Base-by-base conservation (phyloP, 1,140 invertebrate genomes). In the Tetranychus urticae region DNA sequence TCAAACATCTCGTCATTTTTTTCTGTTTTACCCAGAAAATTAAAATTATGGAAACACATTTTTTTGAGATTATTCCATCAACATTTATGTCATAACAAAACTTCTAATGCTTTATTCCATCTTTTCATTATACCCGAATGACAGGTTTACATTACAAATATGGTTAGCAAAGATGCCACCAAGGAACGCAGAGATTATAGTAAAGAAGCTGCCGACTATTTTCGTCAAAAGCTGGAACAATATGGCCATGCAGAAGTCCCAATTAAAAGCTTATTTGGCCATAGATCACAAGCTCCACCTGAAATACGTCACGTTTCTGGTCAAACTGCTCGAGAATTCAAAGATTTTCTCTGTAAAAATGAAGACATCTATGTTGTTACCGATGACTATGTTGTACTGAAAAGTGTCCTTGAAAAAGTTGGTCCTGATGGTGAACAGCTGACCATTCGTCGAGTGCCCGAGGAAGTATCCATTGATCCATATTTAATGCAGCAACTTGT, bases 261-360 rank as follows among this genome's bases (percentile, higher is more conserved):
- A 8, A 90, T 94, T 37, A 88, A 88, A 72, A 89, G 86, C 72
- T 77, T 94, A 48, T 75, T 93, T 23, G 90, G 90, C 0, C 90
- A 94, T 74, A 77, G 75, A 61, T 76, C 73, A 37, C 76, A 77
- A 69, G 90, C 91, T 12, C 88, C 88, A 39, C 88, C 88, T 7
- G 89, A 94, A 77, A 88, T 96, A 61, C 79, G 91, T 60, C 88
- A 94, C 70, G 89, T 96, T 65, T 93, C 89, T 45, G 81, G 81
- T 62, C 87, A 93, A 70, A 87, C 92, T 69, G 85, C 90, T 65
- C 87, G 84, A 71, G 89, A 94, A 73, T 96, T 96, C 70, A 82
- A 82, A 65, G 88, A 93, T 61, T 96, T 96, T 71, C 76, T 96
- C 1, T 67, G 79, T 45, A 83, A 84, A 68, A 86, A 88, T 72